A percentile compares a stretch with the other conserved stretches of the same genome.
Conservation (phyloP, 2,113 vertebrate species). For the Lepus europaeus region DNA sequence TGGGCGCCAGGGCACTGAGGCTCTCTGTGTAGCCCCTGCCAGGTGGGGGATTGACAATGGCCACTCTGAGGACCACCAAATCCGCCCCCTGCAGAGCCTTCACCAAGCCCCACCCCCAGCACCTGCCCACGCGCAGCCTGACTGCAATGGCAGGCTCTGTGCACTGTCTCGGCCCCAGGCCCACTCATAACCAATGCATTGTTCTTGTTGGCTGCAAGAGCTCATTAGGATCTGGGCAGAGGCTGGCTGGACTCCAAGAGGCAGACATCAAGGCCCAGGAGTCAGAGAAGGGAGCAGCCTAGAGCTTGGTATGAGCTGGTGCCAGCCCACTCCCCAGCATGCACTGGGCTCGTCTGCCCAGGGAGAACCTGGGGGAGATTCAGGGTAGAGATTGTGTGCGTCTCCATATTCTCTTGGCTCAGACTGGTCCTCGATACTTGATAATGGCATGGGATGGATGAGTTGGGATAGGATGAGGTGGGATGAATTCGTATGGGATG, state of each 20-base stretch:
- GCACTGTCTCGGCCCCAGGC: rapidly evolving
- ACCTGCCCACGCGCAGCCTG: constrained; percentile 16
- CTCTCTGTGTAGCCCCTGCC: not conserved
- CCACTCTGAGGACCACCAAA: not conserved
- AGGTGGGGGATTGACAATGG: not conserved
- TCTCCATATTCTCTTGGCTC: not conserved
- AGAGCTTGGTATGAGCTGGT: not conserved
- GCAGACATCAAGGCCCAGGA: constrained; percentile 6
- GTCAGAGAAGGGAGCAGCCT: not conserved
- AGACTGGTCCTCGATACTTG: rapidly evolving
- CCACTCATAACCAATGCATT: not conserved
- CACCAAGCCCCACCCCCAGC: not conserved
- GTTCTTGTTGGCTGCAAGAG: not conserved
- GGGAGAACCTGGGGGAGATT: not conserved
- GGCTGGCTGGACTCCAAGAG: constrained; percentile 15
- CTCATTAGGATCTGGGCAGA: not conserved
- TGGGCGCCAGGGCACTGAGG: constrained; percentile 55
- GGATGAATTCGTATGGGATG: not conserved
- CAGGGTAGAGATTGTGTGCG: not conserved
- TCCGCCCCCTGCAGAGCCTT: rapidly evolving
- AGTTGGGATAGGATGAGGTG: too few relatives aligned
- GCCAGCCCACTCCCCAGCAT: not conserved
- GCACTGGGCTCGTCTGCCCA: not conserved
- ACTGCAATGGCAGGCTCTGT: constrained; percentile 46
- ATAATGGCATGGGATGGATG: too few relatives aligned